Conservation (phyloP, 92 coral and sea anemone genomes). For the Epizoanthus illoricatus region DNA sequence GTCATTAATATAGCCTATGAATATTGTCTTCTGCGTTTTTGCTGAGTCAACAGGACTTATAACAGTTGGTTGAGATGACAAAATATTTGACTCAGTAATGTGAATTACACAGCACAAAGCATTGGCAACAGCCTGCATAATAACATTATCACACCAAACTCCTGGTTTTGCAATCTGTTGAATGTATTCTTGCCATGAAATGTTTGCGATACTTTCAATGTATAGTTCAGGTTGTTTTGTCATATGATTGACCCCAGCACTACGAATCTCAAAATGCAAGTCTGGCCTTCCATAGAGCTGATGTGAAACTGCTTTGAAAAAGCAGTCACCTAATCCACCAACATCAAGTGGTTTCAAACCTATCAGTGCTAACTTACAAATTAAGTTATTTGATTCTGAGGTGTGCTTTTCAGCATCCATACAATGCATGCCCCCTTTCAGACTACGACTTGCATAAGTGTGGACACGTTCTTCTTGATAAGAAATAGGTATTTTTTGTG, state of each 20-base stretch:
- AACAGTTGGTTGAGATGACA: constrained; percentile 43
- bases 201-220: constrained; percentile 50
- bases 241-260: constrained; percentile 48
- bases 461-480: too few species aligned
- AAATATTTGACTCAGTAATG: constrained; percentile 45
- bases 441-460: background rate
- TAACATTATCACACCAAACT: constrained; percentile 47
- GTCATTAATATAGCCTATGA: constrained; percentile 45
- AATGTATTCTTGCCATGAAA: constrained; percentile 41
- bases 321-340: constrained; percentile 56
- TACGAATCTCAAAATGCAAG: constrained; percentile 46
- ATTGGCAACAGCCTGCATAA: constrained; percentile 53
- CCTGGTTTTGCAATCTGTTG: constrained; percentile 36
- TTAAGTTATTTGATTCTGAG: background rate
- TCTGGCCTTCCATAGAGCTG: constrained; percentile 54
- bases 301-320: constrained; percentile 61
- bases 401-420: background rate
- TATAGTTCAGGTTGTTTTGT: constrained; percentile 42
- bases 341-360: constrained; percentile 56
- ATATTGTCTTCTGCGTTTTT: constrained; percentile 40
- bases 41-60: constrained; percentile 33
- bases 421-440: background rate
- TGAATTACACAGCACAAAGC: constrained; percentile 55
- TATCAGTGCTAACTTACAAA: constrained; percentile 1
- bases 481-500: background rate